Evolutionary conservation across 2,113 vertebrate species (phyloP).

Genomic region (Nothoprocta perdicaria): DNA sequence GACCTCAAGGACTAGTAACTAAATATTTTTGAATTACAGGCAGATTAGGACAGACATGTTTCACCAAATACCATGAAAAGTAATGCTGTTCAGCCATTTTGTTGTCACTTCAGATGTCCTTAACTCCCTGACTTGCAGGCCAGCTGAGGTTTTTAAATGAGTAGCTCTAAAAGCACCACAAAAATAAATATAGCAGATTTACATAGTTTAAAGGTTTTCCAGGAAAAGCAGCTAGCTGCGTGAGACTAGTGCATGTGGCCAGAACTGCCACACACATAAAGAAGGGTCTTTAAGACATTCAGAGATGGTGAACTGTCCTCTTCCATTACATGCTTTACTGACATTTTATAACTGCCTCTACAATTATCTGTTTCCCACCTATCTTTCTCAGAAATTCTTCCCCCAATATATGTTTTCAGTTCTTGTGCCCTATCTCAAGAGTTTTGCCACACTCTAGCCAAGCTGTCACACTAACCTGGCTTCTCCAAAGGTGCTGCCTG

Average conservation of each 20-base stretch:
- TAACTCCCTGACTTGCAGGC: background rate
- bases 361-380: background rate
- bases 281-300: background rate
- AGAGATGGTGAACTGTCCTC: background rate
- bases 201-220: background rate
- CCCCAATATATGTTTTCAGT: background rate
- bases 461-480: background rate
- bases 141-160: background rate
- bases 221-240: background rate
- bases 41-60: background rate
- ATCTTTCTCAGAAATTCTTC: background rate
- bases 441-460: background rate
- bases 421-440: background rate
- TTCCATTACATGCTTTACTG: background rate
- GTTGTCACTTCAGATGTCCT: background rate
- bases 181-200: background rate
- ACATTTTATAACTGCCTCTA: background rate
- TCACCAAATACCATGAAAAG: background rate
- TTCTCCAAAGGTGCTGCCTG: background rate
- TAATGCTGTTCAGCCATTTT: background rate
- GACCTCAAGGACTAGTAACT: background rate
- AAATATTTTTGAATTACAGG: background rate
- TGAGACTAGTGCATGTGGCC: background rate
- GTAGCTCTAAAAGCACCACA: background rate
- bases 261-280: background rate